Percentiles rank a stretch among this genome's conserved stretches.
Evolutionary conservation across 2,797 vertebrate genomes (phyloP).

Genomic region (Cheirogaleus major): DNA sequence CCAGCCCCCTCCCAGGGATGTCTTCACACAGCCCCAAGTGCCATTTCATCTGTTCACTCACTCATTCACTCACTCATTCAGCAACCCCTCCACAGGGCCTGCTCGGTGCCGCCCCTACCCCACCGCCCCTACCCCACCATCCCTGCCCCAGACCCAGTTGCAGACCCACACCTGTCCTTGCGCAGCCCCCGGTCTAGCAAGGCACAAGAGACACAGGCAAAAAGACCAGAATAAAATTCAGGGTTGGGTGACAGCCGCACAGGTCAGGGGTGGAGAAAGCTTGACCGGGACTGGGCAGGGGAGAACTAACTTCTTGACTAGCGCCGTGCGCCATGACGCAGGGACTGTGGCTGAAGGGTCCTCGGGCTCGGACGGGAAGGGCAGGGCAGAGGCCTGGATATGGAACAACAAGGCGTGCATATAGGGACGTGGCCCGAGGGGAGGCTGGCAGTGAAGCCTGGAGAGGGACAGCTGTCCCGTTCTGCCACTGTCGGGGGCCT

Average conservation of each 20-base stretch:
- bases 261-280: not conserved
- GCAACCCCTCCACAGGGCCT: not conserved
- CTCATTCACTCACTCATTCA: too few species aligned
- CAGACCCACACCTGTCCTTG: not conserved
- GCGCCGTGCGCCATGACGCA: accelerated
- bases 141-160: not conserved
- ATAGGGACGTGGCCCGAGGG: not conserved
- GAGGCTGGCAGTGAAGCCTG: not conserved
- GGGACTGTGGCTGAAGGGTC: not conserved
- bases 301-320: not conserved
- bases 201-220: not conserved
- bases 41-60: not conserved
- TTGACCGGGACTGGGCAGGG: not conserved
- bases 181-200: not conserved
- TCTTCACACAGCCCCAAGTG: not conserved
- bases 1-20: not conserved
- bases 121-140: accelerated
- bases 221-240: not conserved
- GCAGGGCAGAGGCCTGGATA: not conserved
- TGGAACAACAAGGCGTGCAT: not conserved
- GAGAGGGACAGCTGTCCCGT: not conserved
- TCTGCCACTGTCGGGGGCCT: not conserved
- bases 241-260: not conserved
- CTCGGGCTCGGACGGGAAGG: not conserved
- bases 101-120: not conserved